A percentile compares a stretch with the other conserved stretches of the same genome.
These are phyloP conservation scores for Heterocephalus glaber DNA, from an alignment of 2,113 vertebrate genomes.

Conservation along the genomic window DNA sequence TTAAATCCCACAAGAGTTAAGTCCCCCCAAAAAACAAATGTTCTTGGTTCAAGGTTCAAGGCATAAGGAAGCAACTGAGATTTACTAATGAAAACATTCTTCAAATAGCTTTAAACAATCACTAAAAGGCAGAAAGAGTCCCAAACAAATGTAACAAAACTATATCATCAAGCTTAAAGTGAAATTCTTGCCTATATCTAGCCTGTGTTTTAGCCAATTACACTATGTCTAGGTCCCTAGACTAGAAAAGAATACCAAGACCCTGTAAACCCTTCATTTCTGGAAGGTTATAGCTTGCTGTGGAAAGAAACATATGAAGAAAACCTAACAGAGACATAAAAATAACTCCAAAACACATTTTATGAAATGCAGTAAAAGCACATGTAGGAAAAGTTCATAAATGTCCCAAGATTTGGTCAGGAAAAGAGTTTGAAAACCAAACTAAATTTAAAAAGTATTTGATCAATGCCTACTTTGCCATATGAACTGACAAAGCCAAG, in stretches of 20 bases:
- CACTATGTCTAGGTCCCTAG: neutral
- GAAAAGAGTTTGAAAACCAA: neutral
- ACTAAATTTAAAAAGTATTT: slow-evolving; percentile 1
- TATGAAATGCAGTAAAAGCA: neutral
- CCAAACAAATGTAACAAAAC: slow-evolving; percentile 26
- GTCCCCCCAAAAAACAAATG: neutral
- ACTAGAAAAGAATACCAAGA: neutral
- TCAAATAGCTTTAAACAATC: slow-evolving; percentile 23
- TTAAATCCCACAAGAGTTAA: neutral
- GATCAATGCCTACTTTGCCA: neutral
- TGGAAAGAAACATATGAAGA: neutral
- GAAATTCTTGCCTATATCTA: neutral
- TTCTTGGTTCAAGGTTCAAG: slow-evolving; percentile 37
- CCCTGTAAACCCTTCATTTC: neutral
- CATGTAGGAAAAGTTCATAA: neutral
- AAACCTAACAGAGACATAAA: slow-evolving; percentile 41
- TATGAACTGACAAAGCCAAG: slow-evolving; percentile 47
- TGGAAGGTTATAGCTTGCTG: slow-evolving; percentile 23
- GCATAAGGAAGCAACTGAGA: slow-evolving; percentile 14
- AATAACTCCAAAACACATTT: neutral
- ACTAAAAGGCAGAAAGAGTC: neutral
- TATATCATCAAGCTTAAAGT: neutral
- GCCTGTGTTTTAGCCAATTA: neutral
- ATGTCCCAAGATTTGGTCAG: neutral
- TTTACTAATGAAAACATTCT: neutral